phyloP scores from a whole-genome alignment of 1,140 invertebrate species.

The Maniola jurtina region DNA sequence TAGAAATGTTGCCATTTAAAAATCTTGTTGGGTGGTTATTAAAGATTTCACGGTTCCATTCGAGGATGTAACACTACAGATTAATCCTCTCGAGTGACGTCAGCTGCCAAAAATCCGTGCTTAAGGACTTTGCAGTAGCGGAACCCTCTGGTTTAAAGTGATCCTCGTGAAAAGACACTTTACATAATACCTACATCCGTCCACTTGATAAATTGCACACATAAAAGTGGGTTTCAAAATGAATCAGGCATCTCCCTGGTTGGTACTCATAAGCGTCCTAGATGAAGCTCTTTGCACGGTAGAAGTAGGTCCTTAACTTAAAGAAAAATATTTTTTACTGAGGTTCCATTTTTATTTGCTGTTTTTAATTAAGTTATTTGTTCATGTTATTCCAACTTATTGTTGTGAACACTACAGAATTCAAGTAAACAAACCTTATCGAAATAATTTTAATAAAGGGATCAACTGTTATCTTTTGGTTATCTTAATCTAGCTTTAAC shows the following conservation, averaged over 20 bases:
- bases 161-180: constrained; percentile 37
- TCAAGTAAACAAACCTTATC: too few relatives aligned
- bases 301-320: background rate
- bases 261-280: constrained; percentile 1
- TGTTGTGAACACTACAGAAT: too few relatives aligned
- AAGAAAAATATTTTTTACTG: background rate
- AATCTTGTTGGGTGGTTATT: constrained; percentile 19
- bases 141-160: constrained; percentile 39
- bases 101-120: constrained; percentile 63
- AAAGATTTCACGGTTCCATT: constrained; percentile 27
- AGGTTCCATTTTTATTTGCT: background rate
- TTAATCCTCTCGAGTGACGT: constrained; percentile 30
- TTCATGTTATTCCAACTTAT: too few relatives aligned
- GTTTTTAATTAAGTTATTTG: background rate
- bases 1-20: constrained; percentile 18
- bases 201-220: constrained; percentile 7
- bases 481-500: too few relatives aligned
- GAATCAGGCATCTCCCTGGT: background rate
- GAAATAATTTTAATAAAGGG: too few relatives aligned
- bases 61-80: constrained; percentile 25
- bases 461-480: too few relatives aligned
- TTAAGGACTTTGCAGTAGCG: constrained; percentile 47
- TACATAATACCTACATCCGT: constrained; percentile 18
- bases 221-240: constrained; percentile 7
- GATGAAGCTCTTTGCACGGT: background rate